A percentile compares a stretch with the other conserved stretches of the same genome.
Evolutionary conservation across 1,140 invertebrate genomes (phyloP).

Genomic region (Atopsyche davidsoni): DNA sequence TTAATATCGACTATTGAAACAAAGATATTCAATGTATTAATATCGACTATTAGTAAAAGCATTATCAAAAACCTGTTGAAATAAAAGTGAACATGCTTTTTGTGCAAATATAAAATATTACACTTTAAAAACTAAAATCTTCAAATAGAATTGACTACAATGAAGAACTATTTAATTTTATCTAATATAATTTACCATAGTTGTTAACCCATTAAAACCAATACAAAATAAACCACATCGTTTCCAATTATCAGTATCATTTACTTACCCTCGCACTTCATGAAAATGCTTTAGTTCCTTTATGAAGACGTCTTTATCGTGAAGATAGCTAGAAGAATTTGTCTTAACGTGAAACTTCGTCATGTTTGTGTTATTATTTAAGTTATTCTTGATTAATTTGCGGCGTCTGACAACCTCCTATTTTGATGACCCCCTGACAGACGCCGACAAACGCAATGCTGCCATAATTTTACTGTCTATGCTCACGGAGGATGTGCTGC

Average conservation of each 20-base stretch:
- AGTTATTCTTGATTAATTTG: neutral
- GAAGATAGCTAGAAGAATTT: constrained; percentile 58
- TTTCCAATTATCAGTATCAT: neutral
- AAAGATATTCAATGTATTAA: no score
- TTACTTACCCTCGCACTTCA: constrained; percentile 72
- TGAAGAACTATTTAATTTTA: no score
- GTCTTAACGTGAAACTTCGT: constrained; percentile 47
- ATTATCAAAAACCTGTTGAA: no score
- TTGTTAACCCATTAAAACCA: neutral
- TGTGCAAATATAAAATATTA: neutral
- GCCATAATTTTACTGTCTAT: neutral
- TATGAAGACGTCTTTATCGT: constrained; percentile 68
- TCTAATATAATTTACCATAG: neutral
- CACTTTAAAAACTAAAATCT: neutral
- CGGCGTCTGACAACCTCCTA: no score
- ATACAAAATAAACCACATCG: neutral
- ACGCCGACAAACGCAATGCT: neutral
- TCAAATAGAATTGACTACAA: neutral
- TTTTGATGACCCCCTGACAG: no score
- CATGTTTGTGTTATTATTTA: constrained; percentile 13
- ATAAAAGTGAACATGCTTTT: neutral
- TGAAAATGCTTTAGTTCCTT: constrained; percentile 78
- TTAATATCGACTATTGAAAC: no score
- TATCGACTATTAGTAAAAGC: no score
- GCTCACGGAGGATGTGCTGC: neutral